Base-by-base conservation (phyloP, 2,797 vertebrate genomes). In the Hoplostethus atlanticus region DNA sequence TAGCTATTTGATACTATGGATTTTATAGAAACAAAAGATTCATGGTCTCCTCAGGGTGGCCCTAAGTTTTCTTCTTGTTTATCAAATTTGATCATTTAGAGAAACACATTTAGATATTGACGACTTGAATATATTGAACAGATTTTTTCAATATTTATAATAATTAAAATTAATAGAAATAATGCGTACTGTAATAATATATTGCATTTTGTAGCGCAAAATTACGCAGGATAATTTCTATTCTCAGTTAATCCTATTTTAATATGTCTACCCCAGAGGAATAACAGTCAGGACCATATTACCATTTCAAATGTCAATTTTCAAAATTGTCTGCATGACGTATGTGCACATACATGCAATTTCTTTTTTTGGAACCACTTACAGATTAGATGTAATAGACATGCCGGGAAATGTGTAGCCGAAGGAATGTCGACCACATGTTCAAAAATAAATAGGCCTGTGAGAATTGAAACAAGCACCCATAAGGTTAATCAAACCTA, bases 401-500 rank as follows among this genome's bases (percentile, higher is more conserved):
- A 64, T 95, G 92, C 95, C 93, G 93, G 94, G 94, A 95, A 95
- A 94, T 91, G 90, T 90, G 87, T 88, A 87, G 91, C 90, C 81
- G 84, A 71, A 88, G 92, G 94, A 95, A 95, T 95, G 93, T 92
- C 89, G 81, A 92, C 92, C 94, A 95, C 94, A 95, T 94, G 94
- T 95, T 94, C 88, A 77, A 94, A 94, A 94, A 94, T 94, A 94
- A 94, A 94, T 92, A 93, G 92, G 92, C 92, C 91, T 85, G 85
- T 80, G 92, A 93, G 94, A 92, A 92, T 92, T 92, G 92, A 94
- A 93, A 93, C 89, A 87, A 93, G 90, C 89, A 90, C 91, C 93
- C 92, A 87, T 89, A 90, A 91, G 90, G 92, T 93, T 93, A 92
- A 94, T 94, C 93, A 94, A 92, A 89, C 84, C 84, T 92, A 93